phyloP scores from a whole-genome alignment of 2,797 vertebrate species.

The Protosalanx chinensis region DNA sequence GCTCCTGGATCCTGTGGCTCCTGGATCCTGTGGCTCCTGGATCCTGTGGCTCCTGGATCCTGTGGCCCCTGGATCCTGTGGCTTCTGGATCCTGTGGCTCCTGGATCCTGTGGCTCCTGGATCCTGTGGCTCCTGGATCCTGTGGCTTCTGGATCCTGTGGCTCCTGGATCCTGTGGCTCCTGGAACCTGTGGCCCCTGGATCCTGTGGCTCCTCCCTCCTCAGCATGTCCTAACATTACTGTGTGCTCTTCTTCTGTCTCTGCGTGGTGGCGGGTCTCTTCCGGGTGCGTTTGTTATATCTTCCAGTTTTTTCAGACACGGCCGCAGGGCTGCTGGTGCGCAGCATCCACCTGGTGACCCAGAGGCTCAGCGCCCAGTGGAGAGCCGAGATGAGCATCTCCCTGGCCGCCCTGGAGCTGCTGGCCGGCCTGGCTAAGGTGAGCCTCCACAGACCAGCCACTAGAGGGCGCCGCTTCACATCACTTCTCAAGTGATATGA shows the following conservation, averaged over 20 bases:
- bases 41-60: too few species aligned
- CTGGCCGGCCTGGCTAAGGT: slow-evolving; percentile 95
- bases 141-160: too few species aligned
- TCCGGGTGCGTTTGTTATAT: slow-evolving; percentile 68
- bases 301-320: slow-evolving; percentile 95
- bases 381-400: slow-evolving; percentile 96
- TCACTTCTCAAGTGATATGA: too few species aligned
- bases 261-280: slow-evolving; percentile 80
- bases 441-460: slow-evolving; percentile 10
- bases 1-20: too few species aligned
- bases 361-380: slow-evolving; percentile 94
- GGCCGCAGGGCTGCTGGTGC: slow-evolving; percentile 91
- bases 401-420: slow-evolving; percentile 90
- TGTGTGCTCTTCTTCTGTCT: slow-evolving; percentile 32
- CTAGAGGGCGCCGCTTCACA: neutral
- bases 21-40: too few species aligned
- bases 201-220: neutral
- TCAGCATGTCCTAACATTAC: slow-evolving; percentile 14
- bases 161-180: too few species aligned
- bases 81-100: too few species aligned
- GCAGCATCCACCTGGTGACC: slow-evolving; percentile 95
- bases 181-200: too few species aligned
- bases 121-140: too few species aligned
- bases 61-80: too few species aligned
- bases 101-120: too few species aligned